phyloP scores from a whole-genome alignment of 2,113 vertebrate species.

The Empidonax alnorum region DNA sequence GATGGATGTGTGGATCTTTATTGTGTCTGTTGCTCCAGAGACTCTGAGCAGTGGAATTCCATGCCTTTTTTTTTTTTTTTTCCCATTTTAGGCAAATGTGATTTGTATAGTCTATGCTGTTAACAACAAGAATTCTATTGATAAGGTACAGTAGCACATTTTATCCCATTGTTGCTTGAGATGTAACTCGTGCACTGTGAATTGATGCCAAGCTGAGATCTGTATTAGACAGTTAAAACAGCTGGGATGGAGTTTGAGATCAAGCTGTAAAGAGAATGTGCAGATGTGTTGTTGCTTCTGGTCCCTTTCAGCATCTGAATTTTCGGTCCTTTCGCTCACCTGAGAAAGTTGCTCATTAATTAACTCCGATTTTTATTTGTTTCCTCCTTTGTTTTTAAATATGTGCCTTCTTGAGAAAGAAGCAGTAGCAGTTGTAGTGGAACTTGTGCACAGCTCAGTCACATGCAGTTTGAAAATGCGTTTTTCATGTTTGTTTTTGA shows the following conservation, averaged over 20 bases:
- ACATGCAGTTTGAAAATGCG: not conserved
- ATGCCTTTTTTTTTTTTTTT: constrained; percentile 24
- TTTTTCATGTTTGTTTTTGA: constrained; percentile 34
- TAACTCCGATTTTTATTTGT: not conserved
- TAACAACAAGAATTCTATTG: constrained; percentile 98
- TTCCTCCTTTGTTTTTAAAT: not conserved
- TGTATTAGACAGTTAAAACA: not conserved
- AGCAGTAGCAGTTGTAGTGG: not conserved
- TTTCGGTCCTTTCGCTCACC: not conserved
- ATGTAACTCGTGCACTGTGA: not conserved
- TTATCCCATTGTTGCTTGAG: not conserved
- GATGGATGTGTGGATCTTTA: not conserved
- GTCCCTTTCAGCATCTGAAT: not conserved
- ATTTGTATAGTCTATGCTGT: constrained; percentile 99
- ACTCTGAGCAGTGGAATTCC: not conserved
- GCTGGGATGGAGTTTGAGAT: not conserved
- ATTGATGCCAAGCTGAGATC: not conserved
- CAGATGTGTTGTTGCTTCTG: not conserved
- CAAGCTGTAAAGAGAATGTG: not conserved
- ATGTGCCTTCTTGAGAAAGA: not conserved
- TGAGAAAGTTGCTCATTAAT: not conserved
- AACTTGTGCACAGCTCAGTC: not conserved
- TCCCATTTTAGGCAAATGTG: constrained; percentile 91
- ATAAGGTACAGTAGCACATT: constrained; percentile 84
- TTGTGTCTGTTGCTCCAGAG: not conserved